Percentiles rank a stretch among this genome's conserved stretches.
phyloP scores from a whole-genome alignment of 2,113 vertebrate species.

The Phylloscopus trochilus region DNA sequence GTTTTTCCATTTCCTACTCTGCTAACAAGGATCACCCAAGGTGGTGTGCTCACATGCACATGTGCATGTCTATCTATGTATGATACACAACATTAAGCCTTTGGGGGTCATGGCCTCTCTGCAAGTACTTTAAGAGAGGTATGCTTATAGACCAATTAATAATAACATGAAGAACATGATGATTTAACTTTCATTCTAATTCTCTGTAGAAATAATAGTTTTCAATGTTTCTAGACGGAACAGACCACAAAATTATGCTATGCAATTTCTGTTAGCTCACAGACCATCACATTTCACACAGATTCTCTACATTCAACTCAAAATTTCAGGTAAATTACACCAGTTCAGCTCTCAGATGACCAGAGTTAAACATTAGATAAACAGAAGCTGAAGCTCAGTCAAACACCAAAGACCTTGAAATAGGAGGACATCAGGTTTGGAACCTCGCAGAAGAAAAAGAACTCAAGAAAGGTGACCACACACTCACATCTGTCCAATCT shows the following conservation, averaged over 20 bases:
- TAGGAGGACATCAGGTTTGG: not conserved
- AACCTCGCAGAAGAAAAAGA: not conserved
- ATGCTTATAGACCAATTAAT: not conserved
- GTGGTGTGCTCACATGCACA: rapidly evolving
- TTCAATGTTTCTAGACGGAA: not conserved
- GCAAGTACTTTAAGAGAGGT: not conserved
- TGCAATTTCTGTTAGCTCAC: not conserved
- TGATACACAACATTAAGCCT: not conserved
- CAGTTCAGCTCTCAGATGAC: not conserved
- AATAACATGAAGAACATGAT: not conserved
- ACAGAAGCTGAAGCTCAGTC: not conserved
- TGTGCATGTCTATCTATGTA: no score
- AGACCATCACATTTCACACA: not conserved
- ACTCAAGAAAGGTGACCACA: not conserved
- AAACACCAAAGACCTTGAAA: not conserved
- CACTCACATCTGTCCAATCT: not conserved
- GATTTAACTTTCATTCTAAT: not conserved
- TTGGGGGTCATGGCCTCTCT: not conserved
- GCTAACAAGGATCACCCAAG: not conserved
- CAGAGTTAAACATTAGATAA: not conserved
- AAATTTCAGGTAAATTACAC: not conserved
- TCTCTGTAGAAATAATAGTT: not conserved
- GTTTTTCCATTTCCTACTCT: not conserved
- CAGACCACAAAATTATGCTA: not conserved
- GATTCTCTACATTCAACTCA: not conserved